phyloP scores from a whole-genome alignment of 2,888 invertebrate genomes.

The Anagyrus pseudococci region DNA sequence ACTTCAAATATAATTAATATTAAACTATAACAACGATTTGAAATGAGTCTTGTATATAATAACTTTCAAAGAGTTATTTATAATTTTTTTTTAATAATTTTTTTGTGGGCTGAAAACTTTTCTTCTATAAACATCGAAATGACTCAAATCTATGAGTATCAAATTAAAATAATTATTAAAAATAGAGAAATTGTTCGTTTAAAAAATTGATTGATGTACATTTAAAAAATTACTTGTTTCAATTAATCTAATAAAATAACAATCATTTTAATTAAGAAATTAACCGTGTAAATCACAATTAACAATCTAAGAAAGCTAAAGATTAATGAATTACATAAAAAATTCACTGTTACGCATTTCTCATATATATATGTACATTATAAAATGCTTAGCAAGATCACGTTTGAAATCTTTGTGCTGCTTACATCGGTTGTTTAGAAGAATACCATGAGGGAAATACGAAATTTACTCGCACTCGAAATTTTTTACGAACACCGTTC shows the following conservation, averaged over 20 bases:
- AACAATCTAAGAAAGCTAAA: slow-evolving; percentile 20
- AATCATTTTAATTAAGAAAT: background rate
- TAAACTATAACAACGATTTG: background rate
- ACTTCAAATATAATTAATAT: slow-evolving; percentile 7
- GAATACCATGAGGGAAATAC: slow-evolving; percentile 26
- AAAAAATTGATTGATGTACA: background rate
- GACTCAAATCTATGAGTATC: too few relatives aligned
- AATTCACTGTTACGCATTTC: slow-evolving; percentile 17
- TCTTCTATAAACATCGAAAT: too few relatives aligned
- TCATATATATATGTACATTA: slow-evolving; percentile 24
- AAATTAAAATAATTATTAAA: background rate
- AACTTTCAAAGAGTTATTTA: too few relatives aligned
- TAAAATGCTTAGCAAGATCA: slow-evolving; percentile 32
- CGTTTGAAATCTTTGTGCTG: slow-evolving; percentile 33
- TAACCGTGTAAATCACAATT: background rate
- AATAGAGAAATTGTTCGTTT: background rate
- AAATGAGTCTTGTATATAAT: too few relatives aligned
- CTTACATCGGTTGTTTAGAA: slow-evolving; percentile 23
- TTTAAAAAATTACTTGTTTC: background rate
- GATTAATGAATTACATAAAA: slow-evolving; percentile 19
- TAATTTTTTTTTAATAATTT: too few relatives aligned
- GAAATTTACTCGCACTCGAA: slow-evolving; percentile 23
- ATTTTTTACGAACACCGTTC: slow-evolving; percentile 20
- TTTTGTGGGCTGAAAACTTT: too few relatives aligned
- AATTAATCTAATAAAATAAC: background rate